Evolutionary conservation across 2,113 vertebrate genomes (phyloP), one percentile per base, ranked within the genome.

Genomic region (Garra rufa): DNA sequence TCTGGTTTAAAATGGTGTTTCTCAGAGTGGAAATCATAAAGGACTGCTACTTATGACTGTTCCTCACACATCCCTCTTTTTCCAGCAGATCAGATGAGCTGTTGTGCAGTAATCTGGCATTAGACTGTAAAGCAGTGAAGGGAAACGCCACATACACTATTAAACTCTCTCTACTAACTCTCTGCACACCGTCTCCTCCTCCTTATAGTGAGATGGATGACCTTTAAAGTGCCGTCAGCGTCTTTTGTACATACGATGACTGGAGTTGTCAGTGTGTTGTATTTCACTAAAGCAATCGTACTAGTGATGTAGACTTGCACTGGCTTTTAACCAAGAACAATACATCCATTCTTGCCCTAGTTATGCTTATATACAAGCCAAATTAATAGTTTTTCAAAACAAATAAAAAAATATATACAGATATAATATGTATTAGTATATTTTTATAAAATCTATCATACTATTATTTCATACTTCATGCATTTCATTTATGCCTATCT

Each of bases 31-130:
- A 28, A 3, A 10, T 46, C 24, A 57, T 80, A 28, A 11, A 48
- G 14, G 46, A 76, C 46, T 52, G 73, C 11, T 19, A 0, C 46
- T 30, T 13, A 48, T 75, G 44, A 48, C 71, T 48, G 44, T 48
- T 24, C 10, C 44, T 75, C 44, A 26, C 71, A 13, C n/a, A 15
- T 73, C 28, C 48, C 26, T 30, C 34, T 19, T 24, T 41, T 14
- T 38, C 11, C 55, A 44, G 52, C 21, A 63, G 57, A 79, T 63
- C 21, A 63, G 41, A 79, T 26, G 76, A 13, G 52, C 19, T 77
- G 75, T 1, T 24, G 52, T 6, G 76, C 19, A 0, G 57, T 28
- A 21, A 28, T 46, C 76, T 63, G 38, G 44, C 34, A 76, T 55
- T 21, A 17, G 21, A 50, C 34, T 15, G 8, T 41, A n/a, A 63